These are phyloP conservation scores for Typhlomys cinereus DNA, from an alignment of 2,113 vertebrate genomes.

Conservation along the genomic window DNA sequence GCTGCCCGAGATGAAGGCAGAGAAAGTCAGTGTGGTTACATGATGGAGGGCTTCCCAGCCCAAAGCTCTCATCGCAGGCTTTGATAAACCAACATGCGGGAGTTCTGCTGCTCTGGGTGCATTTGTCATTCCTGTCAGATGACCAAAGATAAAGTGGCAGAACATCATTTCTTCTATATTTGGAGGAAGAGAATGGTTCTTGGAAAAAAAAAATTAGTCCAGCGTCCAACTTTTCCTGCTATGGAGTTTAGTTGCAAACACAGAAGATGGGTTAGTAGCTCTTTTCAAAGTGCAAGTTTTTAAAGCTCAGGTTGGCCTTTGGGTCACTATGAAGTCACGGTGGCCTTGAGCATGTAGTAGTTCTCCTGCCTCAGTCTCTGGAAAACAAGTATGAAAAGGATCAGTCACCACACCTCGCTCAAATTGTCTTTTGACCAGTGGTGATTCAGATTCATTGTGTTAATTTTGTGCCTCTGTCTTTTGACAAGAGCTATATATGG, in stretches of 20 bases:
- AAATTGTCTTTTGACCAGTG: background rate
- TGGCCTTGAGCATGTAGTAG: background rate
- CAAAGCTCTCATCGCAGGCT: conserved; percentile 21
- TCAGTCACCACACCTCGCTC: background rate
- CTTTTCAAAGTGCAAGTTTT: conserved; percentile 14
- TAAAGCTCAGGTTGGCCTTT: background rate
- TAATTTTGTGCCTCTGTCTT: background rate
- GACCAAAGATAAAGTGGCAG: background rate
- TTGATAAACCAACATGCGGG: conserved; percentile 46
- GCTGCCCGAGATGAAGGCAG: background rate
- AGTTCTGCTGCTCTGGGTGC: background rate
- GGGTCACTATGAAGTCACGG: background rate
- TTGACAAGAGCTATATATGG: conserved; percentile 15
- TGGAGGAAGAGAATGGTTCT: background rate
- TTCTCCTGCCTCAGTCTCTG: background rate
- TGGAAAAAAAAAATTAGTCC: background rate
- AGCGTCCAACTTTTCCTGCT: background rate
- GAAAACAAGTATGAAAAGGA: background rate
- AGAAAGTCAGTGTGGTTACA: background rate
- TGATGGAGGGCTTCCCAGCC: conserved; percentile 38
- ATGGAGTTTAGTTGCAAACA: background rate
- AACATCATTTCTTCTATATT: conserved; percentile 13
- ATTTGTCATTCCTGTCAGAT: conserved; percentile 29
- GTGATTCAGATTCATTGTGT: background rate
- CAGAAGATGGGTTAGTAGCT: background rate